phyloP scores from a whole-genome alignment of 2,888 invertebrate genomes.

The Sesia apiformis region DNA sequence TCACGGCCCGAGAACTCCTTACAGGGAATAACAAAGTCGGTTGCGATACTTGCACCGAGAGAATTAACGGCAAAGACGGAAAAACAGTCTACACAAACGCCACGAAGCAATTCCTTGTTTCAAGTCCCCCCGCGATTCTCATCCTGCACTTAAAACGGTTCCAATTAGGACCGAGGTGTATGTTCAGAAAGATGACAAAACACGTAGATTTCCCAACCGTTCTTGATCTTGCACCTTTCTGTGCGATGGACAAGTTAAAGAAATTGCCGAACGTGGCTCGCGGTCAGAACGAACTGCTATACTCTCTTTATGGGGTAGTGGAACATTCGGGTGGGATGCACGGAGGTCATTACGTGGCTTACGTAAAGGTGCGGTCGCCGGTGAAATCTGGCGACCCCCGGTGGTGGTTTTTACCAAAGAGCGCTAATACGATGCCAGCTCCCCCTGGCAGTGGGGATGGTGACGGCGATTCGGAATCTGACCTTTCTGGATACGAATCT shows the following conservation, averaged over 20 bases:
- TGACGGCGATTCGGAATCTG: slow-evolving; percentile 70
- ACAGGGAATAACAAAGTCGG: slow-evolving; percentile 94
- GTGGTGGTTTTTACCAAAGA: slow-evolving; percentile 82
- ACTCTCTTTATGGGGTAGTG: slow-evolving; percentile 95
- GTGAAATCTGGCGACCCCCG: slow-evolving; percentile 77
- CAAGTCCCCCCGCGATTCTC: slow-evolving; percentile 92
- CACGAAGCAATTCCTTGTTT: slow-evolving; percentile 89
- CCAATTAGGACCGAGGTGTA: slow-evolving; percentile 83
- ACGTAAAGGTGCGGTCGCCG: slow-evolving; percentile 88
- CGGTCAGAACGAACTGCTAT: slow-evolving; percentile 82
- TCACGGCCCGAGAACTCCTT: slow-evolving; percentile 92
- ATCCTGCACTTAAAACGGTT: slow-evolving; percentile 97
- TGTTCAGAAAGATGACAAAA: slow-evolving; percentile 88
- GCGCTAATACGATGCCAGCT: slow-evolving; percentile 64
- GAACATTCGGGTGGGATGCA: slow-evolving; percentile 94
- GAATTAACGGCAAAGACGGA: slow-evolving; percentile 79
- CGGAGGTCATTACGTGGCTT: slow-evolving; percentile 92
- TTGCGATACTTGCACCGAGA: slow-evolving; percentile 91
- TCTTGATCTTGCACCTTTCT: slow-evolving; percentile 93
- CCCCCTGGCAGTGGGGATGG: slow-evolving; percentile 52
- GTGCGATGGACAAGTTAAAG: slow-evolving; percentile 79
- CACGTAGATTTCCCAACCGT: slow-evolving; percentile 90
- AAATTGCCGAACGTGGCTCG: slow-evolving; percentile 76
- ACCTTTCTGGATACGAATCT: slow-evolving; percentile 71
- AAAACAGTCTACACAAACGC: slow-evolving; percentile 87